Evolutionary conservation across 2,888 invertebrate genomes (phyloP).

Genomic region (Plebejus anna): DNA sequence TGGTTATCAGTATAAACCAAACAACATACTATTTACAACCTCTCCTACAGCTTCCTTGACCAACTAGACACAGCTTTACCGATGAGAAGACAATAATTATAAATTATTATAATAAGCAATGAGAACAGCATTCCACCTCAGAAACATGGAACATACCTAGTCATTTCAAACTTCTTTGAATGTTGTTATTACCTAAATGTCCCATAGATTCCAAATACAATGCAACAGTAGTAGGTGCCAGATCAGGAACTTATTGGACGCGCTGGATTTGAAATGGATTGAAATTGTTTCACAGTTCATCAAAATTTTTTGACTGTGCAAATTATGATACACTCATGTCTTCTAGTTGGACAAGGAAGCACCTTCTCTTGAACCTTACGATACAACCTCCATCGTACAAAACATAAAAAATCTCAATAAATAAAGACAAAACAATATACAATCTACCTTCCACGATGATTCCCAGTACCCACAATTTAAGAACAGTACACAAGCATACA

Average conservation of each 20-base stretch:
- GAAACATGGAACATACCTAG: too few relatives aligned
- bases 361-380: background rate
- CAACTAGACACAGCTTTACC: background rate
- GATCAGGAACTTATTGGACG: too few relatives aligned
- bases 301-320: too few relatives aligned
- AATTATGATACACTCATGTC: background rate
- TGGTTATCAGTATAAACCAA: conserved; percentile 34
- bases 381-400: conserved; percentile 1
- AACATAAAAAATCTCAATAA: conserved; percentile 13
- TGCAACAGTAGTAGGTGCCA: too few relatives aligned
- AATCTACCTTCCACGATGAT: background rate
- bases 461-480: background rate
- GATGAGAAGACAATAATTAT: background rate
- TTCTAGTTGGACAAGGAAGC: background rate
- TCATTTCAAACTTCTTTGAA: too few relatives aligned
- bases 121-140: too few relatives aligned
- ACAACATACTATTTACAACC: conserved; percentile 40
- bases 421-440: background rate
- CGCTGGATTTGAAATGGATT: too few relatives aligned
- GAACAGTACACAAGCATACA: background rate
- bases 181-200: too few relatives aligned
- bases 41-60: conserved; percentile 25
- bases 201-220: too few relatives aligned
- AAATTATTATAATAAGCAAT: too few relatives aligned
- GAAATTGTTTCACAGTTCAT: too few relatives aligned